phyloP scores from a whole-genome alignment of 2,113 vertebrate species.

The Hylia prasina region DNA sequence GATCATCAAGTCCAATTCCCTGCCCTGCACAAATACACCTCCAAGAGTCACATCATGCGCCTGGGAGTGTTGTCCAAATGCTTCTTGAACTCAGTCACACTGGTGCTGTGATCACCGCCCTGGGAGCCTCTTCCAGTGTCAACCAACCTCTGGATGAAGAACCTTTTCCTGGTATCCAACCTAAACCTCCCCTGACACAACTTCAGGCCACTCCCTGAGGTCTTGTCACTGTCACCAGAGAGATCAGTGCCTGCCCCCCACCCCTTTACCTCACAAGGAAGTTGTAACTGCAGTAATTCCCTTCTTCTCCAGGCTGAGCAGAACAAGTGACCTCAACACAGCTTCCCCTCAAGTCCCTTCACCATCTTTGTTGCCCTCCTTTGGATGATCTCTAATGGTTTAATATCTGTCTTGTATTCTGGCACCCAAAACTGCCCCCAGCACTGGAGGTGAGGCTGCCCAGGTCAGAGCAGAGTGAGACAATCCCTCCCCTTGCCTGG shows the following conservation, averaged over 20 bases:
- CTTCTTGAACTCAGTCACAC: not conserved
- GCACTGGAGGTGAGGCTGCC: accelerated
- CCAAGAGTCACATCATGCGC: too few species aligned
- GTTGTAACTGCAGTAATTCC: not conserved
- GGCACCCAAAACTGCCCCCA: not conserved
- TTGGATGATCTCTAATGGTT: not conserved
- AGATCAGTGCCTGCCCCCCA: not conserved
- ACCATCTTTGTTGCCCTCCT: not conserved
- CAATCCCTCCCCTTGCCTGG: accelerated
- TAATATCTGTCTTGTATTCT: too few species aligned
- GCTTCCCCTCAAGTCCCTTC: not conserved
- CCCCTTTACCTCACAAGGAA: not conserved
- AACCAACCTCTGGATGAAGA: not conserved
- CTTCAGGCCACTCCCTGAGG: not conserved
- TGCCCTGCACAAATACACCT: not conserved
- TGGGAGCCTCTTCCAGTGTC: not conserved
- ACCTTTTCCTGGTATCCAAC: not conserved
- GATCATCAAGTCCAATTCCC: not conserved
- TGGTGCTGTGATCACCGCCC: too few species aligned
- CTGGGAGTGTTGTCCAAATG: not conserved
- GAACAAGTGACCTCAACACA: accelerated
- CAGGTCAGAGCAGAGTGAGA: not conserved
- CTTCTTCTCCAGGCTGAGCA: not conserved
- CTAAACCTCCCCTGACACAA: not conserved
- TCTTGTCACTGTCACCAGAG: not conserved